Percentiles rank a stretch among this genome's conserved stretches.
Conservation (phyloP, 2,113 vertebrate genomes). For the Channa maculata region DNA sequence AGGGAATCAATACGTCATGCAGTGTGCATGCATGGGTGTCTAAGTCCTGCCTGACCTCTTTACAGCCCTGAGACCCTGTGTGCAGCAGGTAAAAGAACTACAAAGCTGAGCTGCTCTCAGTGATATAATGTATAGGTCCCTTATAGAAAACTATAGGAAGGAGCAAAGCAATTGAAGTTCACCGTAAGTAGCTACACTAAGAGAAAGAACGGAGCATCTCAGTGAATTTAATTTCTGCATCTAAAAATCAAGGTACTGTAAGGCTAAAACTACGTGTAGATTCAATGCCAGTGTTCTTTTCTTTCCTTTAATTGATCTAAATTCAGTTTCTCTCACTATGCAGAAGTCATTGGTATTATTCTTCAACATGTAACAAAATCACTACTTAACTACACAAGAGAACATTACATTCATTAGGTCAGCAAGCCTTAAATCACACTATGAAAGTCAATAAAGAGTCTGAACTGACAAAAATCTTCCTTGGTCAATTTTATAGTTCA, state of each 20-base stretch:
- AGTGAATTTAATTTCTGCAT: constrained; percentile 6
- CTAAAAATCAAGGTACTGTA: neutral
- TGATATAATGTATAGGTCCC: neutral
- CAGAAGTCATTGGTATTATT: constrained; percentile 4
- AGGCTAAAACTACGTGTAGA: constrained; percentile 2
- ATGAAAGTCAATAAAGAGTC: too few relatives aligned
- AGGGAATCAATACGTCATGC: constrained; percentile 60
- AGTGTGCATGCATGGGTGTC: constrained; percentile 1
- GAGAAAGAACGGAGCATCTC: constrained; percentile 2
- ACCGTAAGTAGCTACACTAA: constrained; percentile 9
- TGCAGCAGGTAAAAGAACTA: constrained; percentile 30
- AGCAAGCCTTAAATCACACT: too few relatives aligned
- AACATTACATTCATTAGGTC: too few relatives aligned
- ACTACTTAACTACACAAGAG: too few relatives aligned
- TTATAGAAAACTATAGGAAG: constrained; percentile 21
- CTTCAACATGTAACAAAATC: neutral
- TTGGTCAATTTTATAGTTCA: too few relatives aligned
- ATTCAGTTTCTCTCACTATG: constrained; percentile 9
- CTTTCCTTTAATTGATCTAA: neutral
- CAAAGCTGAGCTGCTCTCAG: constrained; percentile 22
- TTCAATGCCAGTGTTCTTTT: neutral
- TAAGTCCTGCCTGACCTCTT: constrained; percentile 32
- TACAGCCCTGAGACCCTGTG: constrained; percentile 28
- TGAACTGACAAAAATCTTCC: too few relatives aligned
- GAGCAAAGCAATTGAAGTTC: constrained; percentile 30